Evolutionary conservation across 2,888 invertebrate species (phyloP), one percentile per base, ranked within the genome.

Genomic region (Malthinus flaveolus): DNA sequence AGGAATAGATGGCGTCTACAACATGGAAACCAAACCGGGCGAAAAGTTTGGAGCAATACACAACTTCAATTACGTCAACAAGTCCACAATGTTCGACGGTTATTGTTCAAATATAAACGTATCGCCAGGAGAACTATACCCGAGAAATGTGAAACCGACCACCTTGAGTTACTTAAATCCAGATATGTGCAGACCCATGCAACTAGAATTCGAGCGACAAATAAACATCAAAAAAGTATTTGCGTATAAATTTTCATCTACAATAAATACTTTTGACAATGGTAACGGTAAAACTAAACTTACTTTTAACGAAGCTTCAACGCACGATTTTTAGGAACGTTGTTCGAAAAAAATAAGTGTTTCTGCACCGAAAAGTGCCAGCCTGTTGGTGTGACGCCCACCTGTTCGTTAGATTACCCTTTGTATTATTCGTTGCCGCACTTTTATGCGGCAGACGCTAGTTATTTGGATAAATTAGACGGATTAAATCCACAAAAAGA

Each of bases 371-470:
- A 89, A 1, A 82, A 86, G 54, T 91, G 91, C 73, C 81, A 82
- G n/a, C 90, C 90, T 60, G 83, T 85, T 1, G 93, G 93, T 0
- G 82, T 87, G 31, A 85, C 91, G n/a, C 89, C 90, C 0, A 80
- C 87, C 0, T 93, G 92, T 66, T 85, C 91, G 49, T 89, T 82
- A 71, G 91, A 90, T 4, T 89, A 93, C 0, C 95, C 95, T 0
- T 87, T 89, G 0, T 92, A 91, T 73, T 84, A 92, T 65, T 91
- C 93, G 0, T 84, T 91, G 66, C 95, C 95, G 0, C 93, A 95
- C 79, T 95, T 92, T 77, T 82, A 87, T 71, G 83, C 87, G 67
- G 94, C 85, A 0, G 93, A 93, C 78, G 85, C 86, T 0, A 81
- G 77, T 61, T 87, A 90, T 59, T 65, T 80, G 8, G 79, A 87